Conservation (phyloP, 2,797 vertebrate genomes). For the Sarcoramphus papa region DNA sequence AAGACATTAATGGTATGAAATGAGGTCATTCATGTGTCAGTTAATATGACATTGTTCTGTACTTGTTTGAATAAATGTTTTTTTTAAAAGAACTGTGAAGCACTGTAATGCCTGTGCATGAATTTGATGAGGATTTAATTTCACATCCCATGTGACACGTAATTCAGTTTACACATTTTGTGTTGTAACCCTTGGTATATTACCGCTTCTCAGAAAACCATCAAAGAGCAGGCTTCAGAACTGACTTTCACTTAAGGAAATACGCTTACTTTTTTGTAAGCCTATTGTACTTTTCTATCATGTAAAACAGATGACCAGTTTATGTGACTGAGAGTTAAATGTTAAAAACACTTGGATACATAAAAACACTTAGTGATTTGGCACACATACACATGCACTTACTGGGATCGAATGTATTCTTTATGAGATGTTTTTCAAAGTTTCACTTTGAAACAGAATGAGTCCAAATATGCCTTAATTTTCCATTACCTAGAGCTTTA, state of each 20-base stretch:
- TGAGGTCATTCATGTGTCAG: not conserved
- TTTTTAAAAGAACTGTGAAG: not conserved
- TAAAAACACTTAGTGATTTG: not conserved
- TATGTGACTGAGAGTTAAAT: not conserved
- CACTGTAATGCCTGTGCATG: not conserved
- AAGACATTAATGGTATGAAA: not conserved
- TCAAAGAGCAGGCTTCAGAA: not conserved
- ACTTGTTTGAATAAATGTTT: not conserved
- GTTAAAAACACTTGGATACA: not conserved
- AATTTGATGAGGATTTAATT: not conserved
- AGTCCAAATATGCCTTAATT: not conserved
- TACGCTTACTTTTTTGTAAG: not conserved
- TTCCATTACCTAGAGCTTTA: not conserved
- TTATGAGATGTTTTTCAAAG: constrained; percentile 20
- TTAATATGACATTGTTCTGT: not conserved
- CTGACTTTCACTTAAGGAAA: not conserved
- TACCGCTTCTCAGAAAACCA: not conserved
- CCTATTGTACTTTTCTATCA: not conserved
- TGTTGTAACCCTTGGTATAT: not conserved
- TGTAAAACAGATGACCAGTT: not conserved
- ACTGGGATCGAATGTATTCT: not conserved
- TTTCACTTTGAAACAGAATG: not conserved
- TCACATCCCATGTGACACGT: not conserved
- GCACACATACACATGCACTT: constrained; percentile 1
- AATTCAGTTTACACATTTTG: not conserved